A percentile compares a stretch with the other conserved stretches of the same genome.
phyloP scores from a whole-genome alignment of 2,113 vertebrate species.

The Periophthalmus modestus region DNA sequence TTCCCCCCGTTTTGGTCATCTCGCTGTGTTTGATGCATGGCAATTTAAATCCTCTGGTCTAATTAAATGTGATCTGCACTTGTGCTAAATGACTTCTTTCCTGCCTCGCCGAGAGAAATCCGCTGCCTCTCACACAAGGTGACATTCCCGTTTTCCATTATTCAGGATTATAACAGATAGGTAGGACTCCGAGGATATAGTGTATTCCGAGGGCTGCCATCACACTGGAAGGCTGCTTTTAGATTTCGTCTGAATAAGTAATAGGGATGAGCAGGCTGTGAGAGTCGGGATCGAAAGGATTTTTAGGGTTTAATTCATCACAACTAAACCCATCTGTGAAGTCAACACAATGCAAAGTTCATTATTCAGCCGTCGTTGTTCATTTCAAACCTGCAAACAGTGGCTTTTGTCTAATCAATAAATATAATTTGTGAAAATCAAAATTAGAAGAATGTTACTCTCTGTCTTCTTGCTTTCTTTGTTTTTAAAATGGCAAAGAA shows the following conservation, averaged over 20 bases:
- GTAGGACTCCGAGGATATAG: constrained; percentile 67
- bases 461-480: background rate
- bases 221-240: constrained; percentile 61
- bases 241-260: constrained; percentile 75
- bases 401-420: background rate
- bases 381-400: no score
- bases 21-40: constrained; percentile 79
- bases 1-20: constrained; percentile 73
- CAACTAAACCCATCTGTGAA: constrained; percentile 73
- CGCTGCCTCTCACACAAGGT: constrained; percentile 82
- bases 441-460: background rate
- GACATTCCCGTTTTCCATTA: constrained; percentile 83
- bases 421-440: background rate
- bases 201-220: constrained; percentile 50
- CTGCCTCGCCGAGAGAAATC: constrained; percentile 72
- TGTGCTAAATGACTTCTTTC: constrained; percentile 81
- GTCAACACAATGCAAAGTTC: constrained; percentile 84
- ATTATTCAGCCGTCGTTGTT: background rate
- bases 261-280: constrained; percentile 76
- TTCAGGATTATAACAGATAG: constrained; percentile 81
- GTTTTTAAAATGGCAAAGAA: background rate
- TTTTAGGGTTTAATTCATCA: constrained; percentile 76
- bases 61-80: constrained; percentile 85
- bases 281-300: constrained; percentile 76
- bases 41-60: constrained; percentile 83